Conservation (phyloP, 2,888 invertebrate genomes). For the Leptura quadrifasciata region DNA sequence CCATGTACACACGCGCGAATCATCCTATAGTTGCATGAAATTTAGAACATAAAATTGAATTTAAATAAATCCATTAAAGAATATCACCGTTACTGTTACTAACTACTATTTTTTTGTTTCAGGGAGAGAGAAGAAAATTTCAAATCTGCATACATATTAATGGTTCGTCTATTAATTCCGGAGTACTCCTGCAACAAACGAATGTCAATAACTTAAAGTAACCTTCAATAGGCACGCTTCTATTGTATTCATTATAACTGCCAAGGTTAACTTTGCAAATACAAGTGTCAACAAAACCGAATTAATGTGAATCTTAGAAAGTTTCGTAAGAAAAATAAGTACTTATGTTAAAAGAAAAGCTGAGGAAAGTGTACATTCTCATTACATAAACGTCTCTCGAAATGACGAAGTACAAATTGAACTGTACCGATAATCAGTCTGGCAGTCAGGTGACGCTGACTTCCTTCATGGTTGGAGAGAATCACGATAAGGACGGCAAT, state of each 20-base stretch:
- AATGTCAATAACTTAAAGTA: conserved; percentile 45
- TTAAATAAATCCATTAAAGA: too few species aligned
- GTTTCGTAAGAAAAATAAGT: not conserved
- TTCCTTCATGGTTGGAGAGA: conserved; percentile 64
- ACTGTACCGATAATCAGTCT: conserved; percentile 59
- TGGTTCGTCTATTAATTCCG: not conserved
- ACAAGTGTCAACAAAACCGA: not conserved
- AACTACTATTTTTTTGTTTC: conserved; percentile 9
- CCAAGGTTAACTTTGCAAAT: conserved; percentile 23
- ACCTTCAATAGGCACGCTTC: conserved; percentile 40
- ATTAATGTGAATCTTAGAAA: not conserved
- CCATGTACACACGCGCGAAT: too few species aligned
- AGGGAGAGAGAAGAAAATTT: not conserved
- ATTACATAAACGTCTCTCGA: conserved; percentile 31
- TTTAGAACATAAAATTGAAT: not conserved
- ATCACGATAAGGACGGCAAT: conserved; percentile 37
- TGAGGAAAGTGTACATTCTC: not conserved
- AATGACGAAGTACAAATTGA: conserved; percentile 78
- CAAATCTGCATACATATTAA: not conserved
- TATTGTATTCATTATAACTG: conserved; percentile 16
- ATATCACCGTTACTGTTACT: too few species aligned
- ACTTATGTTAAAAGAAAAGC: conserved; percentile 22
- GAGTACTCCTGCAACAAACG: conserved; percentile 21
- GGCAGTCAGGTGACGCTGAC: conserved; percentile 67
- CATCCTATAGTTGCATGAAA: too few species aligned